Conservation (phyloP, 2,888 invertebrate species). For the Eudemis profundana region DNA sequence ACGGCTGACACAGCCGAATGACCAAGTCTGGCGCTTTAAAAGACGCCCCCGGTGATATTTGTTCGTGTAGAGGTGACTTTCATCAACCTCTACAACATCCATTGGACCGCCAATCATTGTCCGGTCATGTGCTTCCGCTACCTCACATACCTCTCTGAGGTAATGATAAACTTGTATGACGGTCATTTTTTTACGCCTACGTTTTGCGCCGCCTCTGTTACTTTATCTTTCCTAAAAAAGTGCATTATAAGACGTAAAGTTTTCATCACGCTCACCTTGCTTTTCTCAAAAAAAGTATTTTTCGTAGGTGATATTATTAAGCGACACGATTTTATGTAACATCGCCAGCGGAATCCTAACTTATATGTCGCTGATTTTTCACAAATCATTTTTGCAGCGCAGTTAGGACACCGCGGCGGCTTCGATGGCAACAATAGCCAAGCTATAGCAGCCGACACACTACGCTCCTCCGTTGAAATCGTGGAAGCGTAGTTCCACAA, state of each 20-base stretch:
- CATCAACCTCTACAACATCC: conserved; percentile 3
- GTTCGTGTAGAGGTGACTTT: conserved; percentile 7
- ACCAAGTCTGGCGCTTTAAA: conserved; percentile 2
- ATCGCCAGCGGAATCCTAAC: conserved; percentile 1
- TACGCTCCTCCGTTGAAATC: no score
- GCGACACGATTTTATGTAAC: conserved; percentile 4
- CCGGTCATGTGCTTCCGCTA: not conserved
- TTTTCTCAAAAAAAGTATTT: conserved; percentile 16
- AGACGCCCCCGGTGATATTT: conserved; percentile 9
- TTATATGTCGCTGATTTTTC: not conserved
- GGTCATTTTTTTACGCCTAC: not conserved
- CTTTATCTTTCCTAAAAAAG: conserved; percentile 15
- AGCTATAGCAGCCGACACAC: no score
- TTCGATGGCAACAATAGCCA: no score
- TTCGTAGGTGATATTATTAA: conserved; percentile 2
- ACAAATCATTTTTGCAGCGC: no score
- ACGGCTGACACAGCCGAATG: conserved; percentile 5
- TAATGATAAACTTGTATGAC: not conserved
- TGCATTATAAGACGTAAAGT: conserved; percentile 16
- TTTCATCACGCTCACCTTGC: not conserved
- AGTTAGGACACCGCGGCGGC: no score
- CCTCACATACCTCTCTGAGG: not conserved
- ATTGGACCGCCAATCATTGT: not conserved
- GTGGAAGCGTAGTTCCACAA: no score
- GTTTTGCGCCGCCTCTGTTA: conserved; percentile 2